phyloP scores from a whole-genome alignment of 2,797 vertebrate species.

The Phrynocephalus forsythii region DNA sequence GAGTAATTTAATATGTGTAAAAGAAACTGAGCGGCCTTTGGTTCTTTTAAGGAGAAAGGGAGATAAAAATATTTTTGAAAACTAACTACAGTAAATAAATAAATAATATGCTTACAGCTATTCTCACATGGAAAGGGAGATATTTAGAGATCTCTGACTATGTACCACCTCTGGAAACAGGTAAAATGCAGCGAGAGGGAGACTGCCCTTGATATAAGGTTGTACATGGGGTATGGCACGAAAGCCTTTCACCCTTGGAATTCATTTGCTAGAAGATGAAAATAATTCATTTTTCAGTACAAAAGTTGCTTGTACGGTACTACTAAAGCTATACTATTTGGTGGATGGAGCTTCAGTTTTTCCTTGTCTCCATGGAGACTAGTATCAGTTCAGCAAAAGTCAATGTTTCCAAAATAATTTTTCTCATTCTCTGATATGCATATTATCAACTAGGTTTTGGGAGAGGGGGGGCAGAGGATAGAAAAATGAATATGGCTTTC shows the following conservation, averaged over 20 bases:
- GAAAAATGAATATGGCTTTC: conserved; percentile 46
- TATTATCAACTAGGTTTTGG: conserved; percentile 51
- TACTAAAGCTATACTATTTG: conserved; percentile 54
- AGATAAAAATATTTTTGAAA: too few relatives aligned
- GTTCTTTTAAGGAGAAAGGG: too few relatives aligned
- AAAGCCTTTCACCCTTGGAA: background rate
- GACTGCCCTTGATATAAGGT: background rate
- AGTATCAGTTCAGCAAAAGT: conserved; percentile 72
- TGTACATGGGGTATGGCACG: too few relatives aligned
- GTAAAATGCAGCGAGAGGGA: background rate
- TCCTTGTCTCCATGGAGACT: conserved; percentile 73
- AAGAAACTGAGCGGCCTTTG: background rate
- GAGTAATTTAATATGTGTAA: too few relatives aligned
- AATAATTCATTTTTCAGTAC: conserved; percentile 46
- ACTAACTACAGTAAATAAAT: too few relatives aligned
- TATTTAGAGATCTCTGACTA: background rate
- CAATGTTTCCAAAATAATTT: conserved; percentile 69
- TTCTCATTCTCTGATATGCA: conserved; percentile 56
- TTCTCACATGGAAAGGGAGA: background rate
- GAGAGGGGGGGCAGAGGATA: background rate
- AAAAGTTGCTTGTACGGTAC: conserved; percentile 61
- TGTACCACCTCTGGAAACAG: background rate
- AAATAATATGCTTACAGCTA: background rate
- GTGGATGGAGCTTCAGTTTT: conserved; percentile 60
- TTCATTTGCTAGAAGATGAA: conserved; percentile 18